Evolutionary conservation across 2,113 vertebrate species (phyloP), one percentile per base, ranked within the genome.

Genomic region (Microtus pennsylvanicus): DNA sequence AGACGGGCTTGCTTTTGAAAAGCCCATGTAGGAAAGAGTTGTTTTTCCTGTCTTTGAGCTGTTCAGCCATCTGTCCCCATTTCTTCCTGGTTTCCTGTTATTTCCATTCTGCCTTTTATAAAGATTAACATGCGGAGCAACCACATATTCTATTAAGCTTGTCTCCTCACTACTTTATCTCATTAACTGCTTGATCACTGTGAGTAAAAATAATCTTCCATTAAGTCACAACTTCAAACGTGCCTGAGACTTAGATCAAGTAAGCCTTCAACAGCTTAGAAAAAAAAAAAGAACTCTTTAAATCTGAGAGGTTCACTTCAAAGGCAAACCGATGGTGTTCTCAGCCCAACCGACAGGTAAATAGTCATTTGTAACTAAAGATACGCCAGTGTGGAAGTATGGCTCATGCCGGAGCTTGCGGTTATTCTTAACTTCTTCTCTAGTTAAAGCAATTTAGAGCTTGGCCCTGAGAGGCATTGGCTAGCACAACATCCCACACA

Each of bases 161-260:
- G 69, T 98, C 97, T 98, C 97, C 94, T 96, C 92, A 96, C 98
- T 98, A 80, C 96, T 98, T 98, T 98, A 98, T 98, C 98, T 98
- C 98, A 98, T 98, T 98, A 98, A 98, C 98, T 98, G 98, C 98
- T 98, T 98, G 98, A 98, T 98, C 97, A 98, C 93, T 98, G 97
- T 98, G 97, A 98, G 98, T 98, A 97, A 97, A 98, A 98, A 97
- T 88, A 97, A 96, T 97, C 97, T 98, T 98, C 97, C 97, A 97
- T 98, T 98, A 98, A 98, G 92, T 98, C 95, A 97, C 97, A 98
- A 94, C 98, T 99, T 99, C 98, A 99, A 98, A 99, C 95, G 93
- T 94, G 95, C 98, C 89, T 26, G 94, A 89, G 93, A 97, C 98
- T 98, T 93, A 98, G 98, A 99, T 99, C 98, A 98, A 98, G 98